phyloP scores from a whole-genome alignment of 1,140 invertebrate genomes.

The Thereuonema tuberculata region DNA sequence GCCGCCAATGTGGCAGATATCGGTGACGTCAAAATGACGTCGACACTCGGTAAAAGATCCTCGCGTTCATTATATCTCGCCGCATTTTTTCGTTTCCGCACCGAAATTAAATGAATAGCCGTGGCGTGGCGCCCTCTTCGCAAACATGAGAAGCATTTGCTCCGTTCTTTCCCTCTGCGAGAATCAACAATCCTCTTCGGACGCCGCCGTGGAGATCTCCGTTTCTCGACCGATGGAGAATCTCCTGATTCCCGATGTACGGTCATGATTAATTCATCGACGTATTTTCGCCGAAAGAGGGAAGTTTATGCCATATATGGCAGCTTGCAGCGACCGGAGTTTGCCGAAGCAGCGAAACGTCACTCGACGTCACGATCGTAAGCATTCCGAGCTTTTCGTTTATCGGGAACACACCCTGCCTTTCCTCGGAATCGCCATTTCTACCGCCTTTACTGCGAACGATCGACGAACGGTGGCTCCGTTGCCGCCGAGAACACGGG shows the following conservation, averaged over 20 bases:
- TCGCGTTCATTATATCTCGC: no score
- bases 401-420: neutral
- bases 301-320: neutral
- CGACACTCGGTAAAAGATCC: conserved; percentile 18
- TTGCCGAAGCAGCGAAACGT: neutral
- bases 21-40: conserved; percentile 27
- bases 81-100: no score
- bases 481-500: no score
- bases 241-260: neutral
- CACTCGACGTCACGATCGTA: neutral
- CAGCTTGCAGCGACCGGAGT: neutral
- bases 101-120: no score
- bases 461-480: no score
- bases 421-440: neutral
- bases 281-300: neutral
- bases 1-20: conserved; percentile 5
- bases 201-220: neutral
- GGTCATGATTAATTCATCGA: neutral
- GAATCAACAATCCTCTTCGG: neutral
- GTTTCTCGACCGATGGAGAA: neutral
- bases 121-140: no score
- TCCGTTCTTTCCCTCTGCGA: neutral
- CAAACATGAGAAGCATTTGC: no score
- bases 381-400: no score
- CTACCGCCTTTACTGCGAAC: no score